Evolutionary conservation across 2,113 vertebrate species (phyloP), one percentile per base, ranked within the genome.

Genomic region (Tympanuchus pallidicinctus): DNA sequence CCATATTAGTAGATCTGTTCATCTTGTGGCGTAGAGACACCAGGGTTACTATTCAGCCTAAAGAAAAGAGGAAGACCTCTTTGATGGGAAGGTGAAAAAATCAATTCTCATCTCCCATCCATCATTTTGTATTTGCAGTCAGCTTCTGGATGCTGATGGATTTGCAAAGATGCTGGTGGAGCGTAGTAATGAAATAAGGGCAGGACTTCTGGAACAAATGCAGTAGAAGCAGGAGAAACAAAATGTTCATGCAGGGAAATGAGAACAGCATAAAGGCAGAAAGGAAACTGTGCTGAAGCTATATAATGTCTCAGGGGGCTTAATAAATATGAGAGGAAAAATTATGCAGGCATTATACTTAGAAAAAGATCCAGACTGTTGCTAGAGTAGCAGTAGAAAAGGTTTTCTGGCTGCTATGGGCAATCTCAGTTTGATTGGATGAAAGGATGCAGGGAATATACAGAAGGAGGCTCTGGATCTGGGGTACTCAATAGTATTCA

Each of bases 281-380:
- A 89, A 80, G 47, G 47, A 86, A 59, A 24, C 21, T 24, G 43
- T 54, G 57, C 76, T 93, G 74, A 67, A 90, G 70, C 76, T 84
- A 7, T 82, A 22, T 34, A 65, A 56, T 50, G 30, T 93, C 93
- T 90, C 94, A 83, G 84, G 83, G 73, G 86, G 48, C 66, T 94
- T 92, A 87, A 94, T 81, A 92, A 93, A 92, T 92, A 96, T 75
- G 73, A 91, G 88, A 94, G 76, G 57, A 69, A 93, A 96, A 94
- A 88, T 91, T 91, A 94, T 77, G 43, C 75, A 81, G 82, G 50
- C 69, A 65, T 93, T 93, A 80, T 65, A 54, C 61, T 61, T 74
- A 71, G 85, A 54, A 90, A 81, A 94, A 94, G 86, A 72, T 91
- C 89, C 75, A 69, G 85, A 8, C 79, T 94, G 40, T 74, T 83